A percentile compares a stretch with the other conserved stretches of the same genome.
phyloP scores from a whole-genome alignment of 2,113 vertebrate genomes.

The Erythrocercus mccallii region DNA sequence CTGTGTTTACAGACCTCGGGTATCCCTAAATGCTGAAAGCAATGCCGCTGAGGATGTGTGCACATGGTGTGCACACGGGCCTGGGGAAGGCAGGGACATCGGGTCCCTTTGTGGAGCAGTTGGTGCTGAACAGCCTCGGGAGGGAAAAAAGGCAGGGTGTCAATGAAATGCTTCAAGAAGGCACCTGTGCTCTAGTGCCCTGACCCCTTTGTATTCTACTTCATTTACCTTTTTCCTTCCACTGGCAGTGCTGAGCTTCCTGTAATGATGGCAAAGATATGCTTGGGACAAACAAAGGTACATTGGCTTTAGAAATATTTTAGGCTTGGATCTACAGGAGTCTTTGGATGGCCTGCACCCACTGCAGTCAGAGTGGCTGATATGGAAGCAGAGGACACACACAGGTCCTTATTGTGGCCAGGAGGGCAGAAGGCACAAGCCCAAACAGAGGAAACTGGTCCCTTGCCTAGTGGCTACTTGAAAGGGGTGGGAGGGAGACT shows the following conservation, averaged over 20 bases:
- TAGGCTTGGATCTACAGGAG: neutral
- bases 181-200: neutral
- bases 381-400: neutral
- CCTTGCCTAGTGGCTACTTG: neutral
- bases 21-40: neutral
- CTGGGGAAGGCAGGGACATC: neutral
- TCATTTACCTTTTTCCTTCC: neutral
- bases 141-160: neutral
- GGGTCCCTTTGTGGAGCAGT: neutral
- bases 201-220: neutral
- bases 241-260: neutral
- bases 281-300: neutral
- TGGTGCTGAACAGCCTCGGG: neutral
- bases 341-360: neutral
- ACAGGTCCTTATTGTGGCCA: neutral
- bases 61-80: accelerated
- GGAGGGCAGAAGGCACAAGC: neutral
- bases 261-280: neutral
- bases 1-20: neutral
- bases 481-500: neutral
- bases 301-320: neutral
- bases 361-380: neutral
- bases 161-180: neutral
- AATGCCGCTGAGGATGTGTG: accelerated
- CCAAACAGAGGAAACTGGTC: neutral